Evolutionary conservation across 2,888 invertebrate genomes (phyloP).

Genomic region (Caenorhabditis macrosperma): DNA sequence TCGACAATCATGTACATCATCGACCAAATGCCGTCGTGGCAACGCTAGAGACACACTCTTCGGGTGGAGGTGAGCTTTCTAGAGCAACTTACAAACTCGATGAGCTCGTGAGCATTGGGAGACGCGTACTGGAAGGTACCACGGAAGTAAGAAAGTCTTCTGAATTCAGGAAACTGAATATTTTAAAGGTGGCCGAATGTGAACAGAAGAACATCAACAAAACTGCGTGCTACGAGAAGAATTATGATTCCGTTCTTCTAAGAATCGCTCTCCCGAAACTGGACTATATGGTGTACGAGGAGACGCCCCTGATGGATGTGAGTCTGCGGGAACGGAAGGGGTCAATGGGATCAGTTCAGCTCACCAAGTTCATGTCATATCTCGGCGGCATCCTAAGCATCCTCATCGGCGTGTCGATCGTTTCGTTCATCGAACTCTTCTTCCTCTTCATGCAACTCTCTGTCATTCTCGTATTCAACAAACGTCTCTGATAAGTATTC

Average conservation of each 20-base stretch:
- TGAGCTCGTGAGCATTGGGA: conserved; percentile 37
- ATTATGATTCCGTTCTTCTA: conserved; percentile 50
- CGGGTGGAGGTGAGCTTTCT: too few species aligned
- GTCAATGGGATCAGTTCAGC: conserved; percentile 39
- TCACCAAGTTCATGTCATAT: conserved; percentile 61
- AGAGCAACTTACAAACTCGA: conserved; percentile 31
- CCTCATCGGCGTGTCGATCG: conserved; percentile 66
- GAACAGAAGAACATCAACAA: conserved; percentile 15
- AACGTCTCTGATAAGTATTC: conserved; percentile 23
- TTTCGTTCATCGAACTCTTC: conserved; percentile 66
- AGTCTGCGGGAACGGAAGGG: not conserved
- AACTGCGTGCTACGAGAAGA: conserved; percentile 40
- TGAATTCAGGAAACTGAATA: too few species aligned
- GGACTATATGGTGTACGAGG: conserved; percentile 50
- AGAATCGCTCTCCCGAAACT: conserved; percentile 42
- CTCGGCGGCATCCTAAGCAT: conserved; percentile 68
- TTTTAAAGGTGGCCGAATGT: conserved; percentile 43
- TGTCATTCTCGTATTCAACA: conserved; percentile 46
- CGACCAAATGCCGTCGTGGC: conserved; percentile 42
- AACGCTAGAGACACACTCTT: conserved; percentile 17
- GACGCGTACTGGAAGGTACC: conserved; percentile 56
- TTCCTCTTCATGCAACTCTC: conserved; percentile 55
- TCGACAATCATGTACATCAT: conserved; percentile 47
- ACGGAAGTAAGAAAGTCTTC: too few species aligned
- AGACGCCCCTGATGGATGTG: conserved; percentile 60